Evolutionary conservation across 2,797 vertebrate genomes (phyloP).

Genomic region (Myotis planiceps): DNA sequence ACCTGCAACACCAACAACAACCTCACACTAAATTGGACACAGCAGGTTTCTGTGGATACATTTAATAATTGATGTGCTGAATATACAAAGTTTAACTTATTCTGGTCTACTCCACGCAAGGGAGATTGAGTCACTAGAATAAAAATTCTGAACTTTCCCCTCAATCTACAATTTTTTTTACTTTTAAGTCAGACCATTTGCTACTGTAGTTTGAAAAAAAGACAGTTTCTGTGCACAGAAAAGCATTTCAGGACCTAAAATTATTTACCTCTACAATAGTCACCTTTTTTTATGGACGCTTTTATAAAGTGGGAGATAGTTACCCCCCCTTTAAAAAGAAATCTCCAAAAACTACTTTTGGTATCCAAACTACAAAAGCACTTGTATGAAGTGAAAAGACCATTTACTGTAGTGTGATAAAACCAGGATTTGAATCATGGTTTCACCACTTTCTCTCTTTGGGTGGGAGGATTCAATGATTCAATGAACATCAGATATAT

Average conservation of each 20-base stretch:
- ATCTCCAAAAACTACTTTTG: conserved; percentile 16
- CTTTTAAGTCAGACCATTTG: background rate
- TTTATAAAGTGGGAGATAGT: background rate
- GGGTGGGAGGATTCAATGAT: background rate
- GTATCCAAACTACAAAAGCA: background rate
- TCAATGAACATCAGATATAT: background rate
- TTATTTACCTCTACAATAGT: background rate
- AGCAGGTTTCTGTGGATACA: background rate
- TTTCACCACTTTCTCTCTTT: background rate
- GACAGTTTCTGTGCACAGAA: background rate
- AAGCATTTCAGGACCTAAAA: background rate
- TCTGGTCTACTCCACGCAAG: background rate
- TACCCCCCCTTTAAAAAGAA: background rate
- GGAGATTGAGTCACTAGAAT: background rate
- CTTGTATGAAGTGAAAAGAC: background rate
- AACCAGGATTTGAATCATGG: background rate
- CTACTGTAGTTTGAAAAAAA: background rate
- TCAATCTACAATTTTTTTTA: background rate
- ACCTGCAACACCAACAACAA: background rate
- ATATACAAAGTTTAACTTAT: conserved; percentile 1
- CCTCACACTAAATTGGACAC: background rate
- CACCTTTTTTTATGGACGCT: background rate
- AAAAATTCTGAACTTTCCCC: background rate
- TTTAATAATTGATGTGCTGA: conserved; percentile 34
- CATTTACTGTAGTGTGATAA: background rate